Percentiles rank a stretch among this genome's conserved stretches.
phyloP scores from a whole-genome alignment of 2,113 vertebrate species.

The Salvator merianae region DNA sequence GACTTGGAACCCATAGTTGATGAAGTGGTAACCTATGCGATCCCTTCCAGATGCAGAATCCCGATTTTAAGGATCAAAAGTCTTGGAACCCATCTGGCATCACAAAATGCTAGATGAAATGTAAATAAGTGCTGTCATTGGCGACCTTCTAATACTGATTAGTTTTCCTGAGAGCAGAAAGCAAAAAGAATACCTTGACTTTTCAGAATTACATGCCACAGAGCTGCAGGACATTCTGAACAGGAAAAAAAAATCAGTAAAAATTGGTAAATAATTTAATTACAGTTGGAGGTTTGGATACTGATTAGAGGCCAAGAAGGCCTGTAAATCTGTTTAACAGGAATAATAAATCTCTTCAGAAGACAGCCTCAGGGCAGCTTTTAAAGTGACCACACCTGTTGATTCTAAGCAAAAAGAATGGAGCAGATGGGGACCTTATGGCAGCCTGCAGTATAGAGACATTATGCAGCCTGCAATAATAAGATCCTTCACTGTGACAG shows the following conservation, averaged over 20 bases:
- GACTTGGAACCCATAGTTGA: background rate
- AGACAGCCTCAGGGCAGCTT: background rate
- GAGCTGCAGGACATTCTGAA: background rate
- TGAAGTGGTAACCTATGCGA: background rate
- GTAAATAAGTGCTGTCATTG: background rate
- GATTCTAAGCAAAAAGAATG: background rate
- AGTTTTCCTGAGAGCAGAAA: background rate
- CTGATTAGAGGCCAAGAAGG: background rate
- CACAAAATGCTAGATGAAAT: background rate
- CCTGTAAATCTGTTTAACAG: background rate
- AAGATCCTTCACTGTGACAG: background rate
- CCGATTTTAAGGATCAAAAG: background rate
- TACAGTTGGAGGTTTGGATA: background rate
- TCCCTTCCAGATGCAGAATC: background rate
- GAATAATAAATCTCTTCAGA: background rate
- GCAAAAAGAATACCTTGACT: background rate
- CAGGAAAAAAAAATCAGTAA: background rate
- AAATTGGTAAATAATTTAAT: background rate
- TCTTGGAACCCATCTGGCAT: background rate
- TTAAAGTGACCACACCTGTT: background rate
- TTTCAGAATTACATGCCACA: background rate
- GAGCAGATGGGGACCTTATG: background rate
- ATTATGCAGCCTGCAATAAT: no score
- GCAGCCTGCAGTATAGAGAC: background rate
- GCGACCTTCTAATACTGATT: background rate